A percentile compares a stretch with the other conserved stretches of the same genome.
Conservation (phyloP, 2,888 invertebrate species). For the Drosophila subsilvestris region DNA sequence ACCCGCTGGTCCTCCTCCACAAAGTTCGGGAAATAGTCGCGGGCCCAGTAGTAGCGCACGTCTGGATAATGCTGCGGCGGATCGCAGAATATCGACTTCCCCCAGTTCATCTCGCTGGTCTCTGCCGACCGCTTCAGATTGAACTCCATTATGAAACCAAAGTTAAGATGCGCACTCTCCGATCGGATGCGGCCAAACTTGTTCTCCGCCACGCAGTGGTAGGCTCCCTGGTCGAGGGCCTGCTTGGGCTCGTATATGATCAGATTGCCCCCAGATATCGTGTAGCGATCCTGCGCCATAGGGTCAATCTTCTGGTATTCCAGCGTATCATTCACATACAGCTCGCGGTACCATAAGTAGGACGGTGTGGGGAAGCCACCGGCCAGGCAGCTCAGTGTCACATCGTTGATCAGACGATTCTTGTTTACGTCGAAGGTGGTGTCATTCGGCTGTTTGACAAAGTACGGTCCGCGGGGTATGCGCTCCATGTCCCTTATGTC, state of each 20-base stretch:
- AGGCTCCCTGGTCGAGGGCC: constrained; percentile 92
- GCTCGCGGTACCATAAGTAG: constrained; percentile 95
- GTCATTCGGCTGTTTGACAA: constrained; percentile 92
- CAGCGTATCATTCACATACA: constrained; percentile 91
- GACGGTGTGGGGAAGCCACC: constrained; percentile 95
- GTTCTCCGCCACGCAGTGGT: constrained; percentile 96
- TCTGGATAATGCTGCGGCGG: constrained; percentile 96
- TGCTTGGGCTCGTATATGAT: constrained; percentile 94
- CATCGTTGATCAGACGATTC: constrained; percentile 89
- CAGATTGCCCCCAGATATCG: constrained; percentile 95
- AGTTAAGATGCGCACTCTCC: constrained; percentile 93
- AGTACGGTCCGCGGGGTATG: constrained; percentile 94
- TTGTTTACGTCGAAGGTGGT: constrained; percentile 93
- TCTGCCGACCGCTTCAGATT: constrained; percentile 94
- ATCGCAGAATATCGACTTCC: constrained; percentile 95
- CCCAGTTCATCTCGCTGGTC: constrained; percentile 95
- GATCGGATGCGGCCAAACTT: constrained; percentile 94
- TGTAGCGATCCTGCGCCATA: constrained; percentile 89
- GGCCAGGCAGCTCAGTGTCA: constrained; percentile 91
- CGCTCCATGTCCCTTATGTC: constrained; percentile 91
- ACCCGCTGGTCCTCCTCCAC: constrained; percentile 96
- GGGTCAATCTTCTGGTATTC: constrained; percentile 91
- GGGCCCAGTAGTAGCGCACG: constrained; percentile 95
- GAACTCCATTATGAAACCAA: constrained; percentile 95
- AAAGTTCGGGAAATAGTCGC: constrained; percentile 94